Base-by-base conservation (phyloP, 2,888 invertebrate species). In the Onchidella celtica region DNA sequence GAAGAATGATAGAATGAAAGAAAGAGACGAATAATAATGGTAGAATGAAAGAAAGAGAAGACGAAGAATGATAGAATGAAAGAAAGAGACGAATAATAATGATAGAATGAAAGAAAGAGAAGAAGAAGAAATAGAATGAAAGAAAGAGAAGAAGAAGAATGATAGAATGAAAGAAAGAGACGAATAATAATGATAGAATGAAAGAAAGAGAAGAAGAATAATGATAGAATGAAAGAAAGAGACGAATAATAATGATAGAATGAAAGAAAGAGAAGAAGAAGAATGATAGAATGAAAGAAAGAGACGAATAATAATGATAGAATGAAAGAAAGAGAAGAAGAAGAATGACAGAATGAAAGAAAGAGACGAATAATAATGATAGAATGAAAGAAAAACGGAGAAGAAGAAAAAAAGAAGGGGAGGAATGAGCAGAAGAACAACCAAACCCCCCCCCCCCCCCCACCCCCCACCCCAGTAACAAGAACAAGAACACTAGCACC, bases 341-440 rank as follows among this genome's bases (percentile, higher is more conserved):
- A 11, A 47, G 47, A 3, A 47, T 47, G 72, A 47, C 38, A 47
- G 24, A 72, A 47, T 21, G 47, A 47, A 47, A 55, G 40, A 40
- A 72, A 47, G 24, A 72, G 72, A 47, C 38, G 72, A 40, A 72
- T 40, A 47, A 72, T n/a, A 40, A 72, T 40, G 24, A n/a, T n/a
- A 47, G 72, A 47, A 72, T 40, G n/a, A 72, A 47, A 47, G 47
- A 27, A 47, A 72, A 47, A 47, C 38, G 72, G 24, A 72, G 72
- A 40, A 72, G 72, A 47, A 72, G 47, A 47, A 14, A 24, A 24
- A 24, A 24, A 24, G 9, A 63, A 24, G 24, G 24, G 63, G 24
- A 63, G 63, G 63, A 63, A 63, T 14, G 24, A 63, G 63, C 14
- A 63, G 63, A 55, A 55, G 55, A 55, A 55, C 14, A 55, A 55